These are phyloP conservation scores for Carollia perspicillata DNA, from an alignment of 2,113 vertebrate genomes.

Conservation along the genomic window DNA sequence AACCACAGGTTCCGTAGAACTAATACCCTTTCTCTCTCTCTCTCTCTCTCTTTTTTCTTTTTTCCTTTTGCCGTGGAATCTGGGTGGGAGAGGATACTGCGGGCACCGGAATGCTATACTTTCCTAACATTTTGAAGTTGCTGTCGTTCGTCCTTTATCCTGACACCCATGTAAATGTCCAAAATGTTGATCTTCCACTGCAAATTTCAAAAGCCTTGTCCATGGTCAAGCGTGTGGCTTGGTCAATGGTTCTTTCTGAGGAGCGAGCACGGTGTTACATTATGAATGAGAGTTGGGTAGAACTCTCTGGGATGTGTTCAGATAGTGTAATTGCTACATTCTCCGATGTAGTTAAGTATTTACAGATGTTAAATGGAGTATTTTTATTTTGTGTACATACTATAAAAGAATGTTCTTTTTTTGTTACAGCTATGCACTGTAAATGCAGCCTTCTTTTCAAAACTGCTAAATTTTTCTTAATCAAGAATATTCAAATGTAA, in stretches of 20 bases:
- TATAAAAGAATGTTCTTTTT: slow-evolving; percentile 92
- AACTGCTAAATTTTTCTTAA: slow-evolving; percentile 95
- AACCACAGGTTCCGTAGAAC: slow-evolving; percentile 76
- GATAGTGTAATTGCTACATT: slow-evolving; percentile 92
- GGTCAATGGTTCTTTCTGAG: slow-evolving; percentile 87
- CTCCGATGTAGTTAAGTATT: slow-evolving; percentile 94
- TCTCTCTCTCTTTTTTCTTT: background rate
- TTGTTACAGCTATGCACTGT: slow-evolving; percentile 99
- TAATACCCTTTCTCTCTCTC: slow-evolving; percentile 60
- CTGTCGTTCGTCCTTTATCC: slow-evolving; percentile 80
- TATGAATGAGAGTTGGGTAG: slow-evolving; percentile 83
- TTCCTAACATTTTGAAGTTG: slow-evolving; percentile 83
- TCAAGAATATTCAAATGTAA: slow-evolving; percentile 97
- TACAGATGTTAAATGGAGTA: slow-evolving; percentile 95
- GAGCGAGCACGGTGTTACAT: slow-evolving; percentile 91
- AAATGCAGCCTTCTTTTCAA: slow-evolving; percentile 99
- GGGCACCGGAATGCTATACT: slow-evolving; percentile 76
- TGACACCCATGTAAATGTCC: slow-evolving; percentile 85
- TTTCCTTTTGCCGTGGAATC: slow-evolving; percentile 64
- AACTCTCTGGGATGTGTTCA: slow-evolving; percentile 86
- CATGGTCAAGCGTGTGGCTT: slow-evolving; percentile 90
- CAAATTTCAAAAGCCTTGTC: slow-evolving; percentile 88
- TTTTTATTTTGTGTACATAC: slow-evolving; percentile 99
- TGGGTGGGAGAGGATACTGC: slow-evolving; percentile 75
- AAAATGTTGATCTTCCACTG: slow-evolving; percentile 86